Evolutionary conservation across 2,113 vertebrate genomes (phyloP).

Genomic region (Hucho hucho): DNA sequence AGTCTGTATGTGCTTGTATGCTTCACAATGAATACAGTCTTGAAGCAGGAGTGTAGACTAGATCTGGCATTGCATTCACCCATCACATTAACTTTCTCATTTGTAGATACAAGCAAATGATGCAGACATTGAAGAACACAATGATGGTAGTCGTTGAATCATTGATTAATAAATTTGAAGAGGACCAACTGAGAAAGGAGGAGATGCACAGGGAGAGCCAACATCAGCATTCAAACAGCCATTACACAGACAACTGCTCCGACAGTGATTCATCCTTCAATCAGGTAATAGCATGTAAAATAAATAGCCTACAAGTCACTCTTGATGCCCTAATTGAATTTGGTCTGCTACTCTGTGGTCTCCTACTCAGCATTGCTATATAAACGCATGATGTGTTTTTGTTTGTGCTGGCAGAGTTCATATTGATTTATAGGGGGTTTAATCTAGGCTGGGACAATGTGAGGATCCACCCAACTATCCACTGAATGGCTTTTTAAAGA

Average conservation of each 20-base stretch:
- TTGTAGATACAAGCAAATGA: constrained; percentile 89
- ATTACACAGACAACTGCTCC: constrained; percentile 86
- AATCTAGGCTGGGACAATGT: too few species aligned
- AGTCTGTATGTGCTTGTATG: background rate
- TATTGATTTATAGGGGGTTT: too few species aligned
- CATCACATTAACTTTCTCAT: background rate
- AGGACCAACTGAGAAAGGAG: constrained; percentile 81
- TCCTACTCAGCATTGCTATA: too few species aligned
- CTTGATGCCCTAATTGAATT: background rate
- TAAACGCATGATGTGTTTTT: too few species aligned
- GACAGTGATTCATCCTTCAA: constrained; percentile 96
- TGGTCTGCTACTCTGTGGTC: too few species aligned
- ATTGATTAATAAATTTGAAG: constrained; percentile 88
- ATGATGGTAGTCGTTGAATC: constrained; percentile 88
- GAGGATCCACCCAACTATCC: too few species aligned
- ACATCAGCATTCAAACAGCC: constrained; percentile 69
- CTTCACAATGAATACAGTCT: background rate
- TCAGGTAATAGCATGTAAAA: constrained; percentile 67
- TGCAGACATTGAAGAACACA: constrained; percentile 84
- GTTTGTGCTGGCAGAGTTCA: too few species aligned
- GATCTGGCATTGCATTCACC: background rate
- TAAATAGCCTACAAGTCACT: background rate
- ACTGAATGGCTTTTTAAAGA: background rate
- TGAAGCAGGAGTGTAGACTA: background rate
- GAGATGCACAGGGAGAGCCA: constrained; percentile 69